phyloP scores from a whole-genome alignment of 1,140 invertebrate species.

The Drosophila mayri region DNA sequence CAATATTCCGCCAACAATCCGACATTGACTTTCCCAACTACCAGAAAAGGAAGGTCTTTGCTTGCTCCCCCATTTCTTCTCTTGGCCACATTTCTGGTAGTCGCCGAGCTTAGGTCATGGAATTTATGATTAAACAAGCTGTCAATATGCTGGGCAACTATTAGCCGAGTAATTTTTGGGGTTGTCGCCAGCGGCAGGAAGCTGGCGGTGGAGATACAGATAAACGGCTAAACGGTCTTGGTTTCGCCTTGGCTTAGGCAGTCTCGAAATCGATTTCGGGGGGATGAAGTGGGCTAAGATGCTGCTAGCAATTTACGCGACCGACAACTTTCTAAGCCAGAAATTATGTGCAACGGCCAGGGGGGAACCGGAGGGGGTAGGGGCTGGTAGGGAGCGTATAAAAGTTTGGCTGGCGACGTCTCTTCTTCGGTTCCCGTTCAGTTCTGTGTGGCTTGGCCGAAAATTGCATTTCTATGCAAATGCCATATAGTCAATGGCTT shows the following conservation, averaged over 20 bases:
- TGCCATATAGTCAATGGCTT: constrained; percentile 80
- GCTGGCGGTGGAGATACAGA: constrained; percentile 31
- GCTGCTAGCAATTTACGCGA: constrained; percentile 55
- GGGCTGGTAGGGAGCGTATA: background rate
- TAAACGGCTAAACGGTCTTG: constrained; percentile 70
- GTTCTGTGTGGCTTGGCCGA: constrained; percentile 53
- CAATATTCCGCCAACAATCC: constrained; percentile 6
- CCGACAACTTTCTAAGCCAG: constrained; percentile 75
- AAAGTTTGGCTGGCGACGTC: constrained; percentile 54
- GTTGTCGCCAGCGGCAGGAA: constrained; percentile 21
- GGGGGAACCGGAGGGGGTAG: background rate
- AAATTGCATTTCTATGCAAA: constrained; percentile 82
- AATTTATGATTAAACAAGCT: constrained; percentile 80
- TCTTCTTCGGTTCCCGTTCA: constrained; percentile 33
- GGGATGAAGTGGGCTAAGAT: constrained; percentile 16
- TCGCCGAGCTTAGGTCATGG: constrained; percentile 61
- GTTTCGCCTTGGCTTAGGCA: constrained; percentile 20
- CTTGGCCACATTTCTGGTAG: constrained; percentile 33
- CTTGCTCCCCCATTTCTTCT: background rate
- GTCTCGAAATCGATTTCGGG: constrained; percentile 65
- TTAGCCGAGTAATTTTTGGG: constrained; percentile 38
- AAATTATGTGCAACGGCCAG: constrained; percentile 61
- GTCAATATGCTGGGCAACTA: constrained; percentile 59
- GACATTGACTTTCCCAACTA: background rate
- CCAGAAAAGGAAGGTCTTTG: constrained; percentile 2